Base-by-base conservation (phyloP, 2,888 invertebrate genomes). In the Lycaena phlaeas region DNA sequence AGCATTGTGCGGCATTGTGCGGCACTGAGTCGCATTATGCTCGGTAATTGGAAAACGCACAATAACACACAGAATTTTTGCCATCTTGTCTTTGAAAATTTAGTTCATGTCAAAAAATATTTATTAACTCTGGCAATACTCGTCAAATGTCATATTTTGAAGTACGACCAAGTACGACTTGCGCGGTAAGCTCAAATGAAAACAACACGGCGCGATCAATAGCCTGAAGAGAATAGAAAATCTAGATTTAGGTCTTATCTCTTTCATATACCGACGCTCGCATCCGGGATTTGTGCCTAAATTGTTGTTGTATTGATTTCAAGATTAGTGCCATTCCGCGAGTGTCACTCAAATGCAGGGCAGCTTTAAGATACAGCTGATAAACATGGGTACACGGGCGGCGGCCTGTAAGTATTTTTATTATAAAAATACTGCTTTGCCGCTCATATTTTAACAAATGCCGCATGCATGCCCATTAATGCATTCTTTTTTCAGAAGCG, bases 371-470 rank as follows among this genome's bases (percentile, higher is more conserved):
- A 88, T 88, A 62, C 89, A 89, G 70, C 87, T 89, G 62, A 88
- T 89, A 81, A 92, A 90, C 82, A 95, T 95, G 95, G 95, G 95
- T 79, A 96, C 95, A 59, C 89, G 94, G 87, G 94, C 94, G 72
- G 95, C 95, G 72, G 94, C 95, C 74, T 96, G 95, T 95, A 88
- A 93, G 94, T 61, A 50, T 31, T 48, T 51, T 43, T 45, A 48
- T 22, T 28, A 14, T 43, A 49, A 46, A 45, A 44, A 46, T 17
- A 40, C 42, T 41, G 58, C 60, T 62, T 59, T 46, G 52, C 51
- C 51, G 53, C 54, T 49, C 17, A 42, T 41, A 41, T 49, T 36
- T 45, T 22, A 26, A 36, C 42, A 34, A 41, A 44, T 41, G 56
- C 50, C 53, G 51, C 77, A 71, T 79, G 82, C 81, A 79, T 78